These are phyloP conservation scores for Alosa sapidissima DNA, from an alignment of 2,797 vertebrate genomes.

Conservation along the genomic window DNA sequence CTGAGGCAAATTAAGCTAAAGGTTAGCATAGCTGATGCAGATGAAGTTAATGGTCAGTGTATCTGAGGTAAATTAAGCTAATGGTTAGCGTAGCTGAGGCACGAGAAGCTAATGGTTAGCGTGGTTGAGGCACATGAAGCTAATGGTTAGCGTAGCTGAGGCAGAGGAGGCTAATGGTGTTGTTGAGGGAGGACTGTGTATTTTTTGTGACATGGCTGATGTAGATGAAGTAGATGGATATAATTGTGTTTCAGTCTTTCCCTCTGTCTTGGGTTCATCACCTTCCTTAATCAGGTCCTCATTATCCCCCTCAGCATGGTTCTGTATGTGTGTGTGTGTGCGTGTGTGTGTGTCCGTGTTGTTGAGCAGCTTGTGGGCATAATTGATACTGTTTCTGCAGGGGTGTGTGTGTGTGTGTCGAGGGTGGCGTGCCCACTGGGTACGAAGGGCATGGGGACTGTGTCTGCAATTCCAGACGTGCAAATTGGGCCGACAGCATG, in stretches of 20 bases:
- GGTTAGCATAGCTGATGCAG: too few species aligned
- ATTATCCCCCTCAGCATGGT: slow-evolving; percentile 49
- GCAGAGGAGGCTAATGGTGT: slow-evolving; percentile 34
- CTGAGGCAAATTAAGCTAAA: too few species aligned
- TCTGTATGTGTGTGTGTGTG: slow-evolving; percentile 44
- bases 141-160: slow-evolving; percentile 32
- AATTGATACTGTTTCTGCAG: slow-evolving; percentile 45
- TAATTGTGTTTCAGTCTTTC: slow-evolving; percentile 19
- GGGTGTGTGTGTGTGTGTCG: slow-evolving; percentile 22
- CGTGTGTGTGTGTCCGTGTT: slow-evolving; percentile 20
- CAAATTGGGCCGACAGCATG: slow-evolving; percentile 39
- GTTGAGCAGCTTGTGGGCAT: slow-evolving; percentile 35
- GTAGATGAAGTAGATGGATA: background rate
- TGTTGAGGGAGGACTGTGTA: slow-evolving; percentile 9
- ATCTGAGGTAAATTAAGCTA: slow-evolving; percentile 22
- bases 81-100: slow-evolving; percentile 32
- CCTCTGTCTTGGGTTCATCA: slow-evolving; percentile 39
- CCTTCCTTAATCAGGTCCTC: slow-evolving; percentile 39
- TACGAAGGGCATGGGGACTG: background rate
- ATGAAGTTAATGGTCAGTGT: background rate
- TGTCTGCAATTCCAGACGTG: slow-evolving; percentile 30
- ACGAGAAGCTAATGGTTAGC: slow-evolving; percentile 31
- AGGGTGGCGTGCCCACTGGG: background rate
- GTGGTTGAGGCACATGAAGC: slow-evolving; percentile 24
- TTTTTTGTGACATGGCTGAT: background rate